These are phyloP conservation scores for Hypsopygia costalis DNA, from an alignment of 2,888 invertebrate species.

Conservation along the genomic window DNA sequence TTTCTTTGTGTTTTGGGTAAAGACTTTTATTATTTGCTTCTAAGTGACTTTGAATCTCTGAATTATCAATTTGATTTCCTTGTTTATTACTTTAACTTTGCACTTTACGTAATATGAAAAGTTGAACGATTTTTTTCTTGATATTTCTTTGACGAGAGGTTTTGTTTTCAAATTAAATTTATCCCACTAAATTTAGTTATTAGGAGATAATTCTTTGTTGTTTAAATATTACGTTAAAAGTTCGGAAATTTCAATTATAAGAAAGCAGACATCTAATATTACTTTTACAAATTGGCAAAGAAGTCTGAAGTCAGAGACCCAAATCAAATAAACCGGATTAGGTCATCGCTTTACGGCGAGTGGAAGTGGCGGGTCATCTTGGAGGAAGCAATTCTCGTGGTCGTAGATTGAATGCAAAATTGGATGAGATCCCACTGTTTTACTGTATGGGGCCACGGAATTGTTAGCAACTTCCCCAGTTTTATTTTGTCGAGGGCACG, in stretches of 20 bases:
- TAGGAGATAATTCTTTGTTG: not conserved
- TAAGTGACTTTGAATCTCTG: constrained; percentile 4
- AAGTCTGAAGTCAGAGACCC: constrained; percentile 64
- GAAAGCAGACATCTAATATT: constrained; percentile 33
- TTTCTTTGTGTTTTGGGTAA: constrained; percentile 5
- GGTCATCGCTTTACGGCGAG: constrained; percentile 76
- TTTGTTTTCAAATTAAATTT: not conserved
- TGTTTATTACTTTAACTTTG: constrained; percentile 14
- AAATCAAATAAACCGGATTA: constrained; percentile 78
- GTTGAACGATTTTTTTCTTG: not conserved
- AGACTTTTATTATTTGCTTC: constrained; percentile 4
- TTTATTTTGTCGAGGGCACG: constrained; percentile 64
- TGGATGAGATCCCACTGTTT: constrained; percentile 76
- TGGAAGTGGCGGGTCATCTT: constrained; percentile 77
- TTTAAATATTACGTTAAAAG: not conserved
- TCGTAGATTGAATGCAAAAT: constrained; percentile 80
- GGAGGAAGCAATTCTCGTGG: constrained; percentile 74
- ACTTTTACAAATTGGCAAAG: constrained; percentile 63
- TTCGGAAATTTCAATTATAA: not conserved
- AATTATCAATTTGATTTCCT: constrained; percentile 8
- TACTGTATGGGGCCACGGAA: constrained; percentile 63
- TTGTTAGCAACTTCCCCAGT: constrained; percentile 55
- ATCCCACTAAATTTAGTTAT: not conserved
- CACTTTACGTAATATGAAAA: constrained; percentile 10
- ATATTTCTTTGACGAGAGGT: not conserved